Evolutionary conservation across 2,113 vertebrate species (phyloP), one percentile per base, ranked within the genome.

Genomic region (Delphinus delphis): DNA sequence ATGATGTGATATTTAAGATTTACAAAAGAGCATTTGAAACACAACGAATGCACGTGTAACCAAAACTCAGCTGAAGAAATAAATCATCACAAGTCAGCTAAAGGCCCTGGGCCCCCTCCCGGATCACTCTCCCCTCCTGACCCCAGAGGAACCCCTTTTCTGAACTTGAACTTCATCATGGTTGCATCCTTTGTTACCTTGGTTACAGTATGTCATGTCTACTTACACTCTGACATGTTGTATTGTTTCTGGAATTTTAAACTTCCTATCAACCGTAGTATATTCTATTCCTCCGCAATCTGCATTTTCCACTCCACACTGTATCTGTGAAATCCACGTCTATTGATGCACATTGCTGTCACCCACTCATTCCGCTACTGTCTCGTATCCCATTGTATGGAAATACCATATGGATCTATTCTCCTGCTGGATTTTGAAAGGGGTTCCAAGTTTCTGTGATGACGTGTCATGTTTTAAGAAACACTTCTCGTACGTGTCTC

Each of bases 181-280:
- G 21, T 0, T 8, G 12, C 0, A 0, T 31, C 26, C 10, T 20
- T 53, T 41, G 53, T 44, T 18, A 28, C 60, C 28, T 58, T 12
- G 18, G 23, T 44, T 12, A 33, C 5, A 18, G 53, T 3, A n/a
- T 2, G 9, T 7, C 2, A 9, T 6, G 18, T 25, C 73, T 31
- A 5, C 44, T n/a, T n/a, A 8, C 0, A 17, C 53, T 33, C 3
- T 0, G 0, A 58, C 0, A 26, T 0, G 50, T 28, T 33, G 44
- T 53, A 12, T 21, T 33, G 23, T 20, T 68, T 70, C 73, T 38
- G 62, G 9, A n/a, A 15, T 63, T 53, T 26, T 18, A 33, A 9
- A 63, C 67, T 2, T 44, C 4, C 1, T 3, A 10, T 10, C 8
- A 31, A 18, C 18, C 9, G 47, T 0, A 17, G 8, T 13, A 4